Conservation (phyloP, 2,113 vertebrate species). For the Podarcis cretensis region DNA sequence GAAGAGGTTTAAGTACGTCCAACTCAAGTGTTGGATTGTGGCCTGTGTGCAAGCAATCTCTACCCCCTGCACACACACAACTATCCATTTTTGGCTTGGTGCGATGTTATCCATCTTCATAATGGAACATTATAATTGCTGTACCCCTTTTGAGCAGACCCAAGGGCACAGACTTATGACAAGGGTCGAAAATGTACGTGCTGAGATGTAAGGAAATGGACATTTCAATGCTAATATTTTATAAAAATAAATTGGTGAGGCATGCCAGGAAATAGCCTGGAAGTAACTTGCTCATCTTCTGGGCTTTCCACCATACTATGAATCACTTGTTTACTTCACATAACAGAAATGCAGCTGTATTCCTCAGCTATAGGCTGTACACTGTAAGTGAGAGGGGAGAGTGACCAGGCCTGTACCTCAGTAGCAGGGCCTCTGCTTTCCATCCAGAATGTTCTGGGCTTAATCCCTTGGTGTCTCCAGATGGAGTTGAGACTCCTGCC, state of each 20-base stretch:
- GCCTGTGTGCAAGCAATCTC: no score
- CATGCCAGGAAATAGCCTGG: not conserved
- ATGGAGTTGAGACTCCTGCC: no score
- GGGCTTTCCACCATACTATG: not conserved
- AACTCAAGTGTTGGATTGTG: no score
- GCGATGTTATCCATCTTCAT: not conserved
- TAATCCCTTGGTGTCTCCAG: no score
- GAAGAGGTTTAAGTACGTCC: no score
- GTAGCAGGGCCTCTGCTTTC: not conserved
- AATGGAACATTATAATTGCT: not conserved
- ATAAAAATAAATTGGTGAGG: not conserved
- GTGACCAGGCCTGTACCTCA: not conserved
- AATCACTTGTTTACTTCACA: constrained; percentile 2
- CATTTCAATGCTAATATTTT: not conserved
- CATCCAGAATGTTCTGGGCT: not conserved
- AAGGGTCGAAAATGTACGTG: not conserved
- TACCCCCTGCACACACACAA: no score
- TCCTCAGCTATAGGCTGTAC: not conserved
- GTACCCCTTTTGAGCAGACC: not conserved
- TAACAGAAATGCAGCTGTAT: not conserved
- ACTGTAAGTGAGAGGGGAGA: not conserved
- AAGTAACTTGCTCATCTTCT: not conserved
- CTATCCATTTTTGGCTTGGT: not conserved
- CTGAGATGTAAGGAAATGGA: not conserved
- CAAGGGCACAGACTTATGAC: not conserved